Evolutionary conservation across 1,140 invertebrate genomes (phyloP), one percentile per base, ranked within the genome.

Genomic region (Tetranychus cinnabarinus): DNA sequence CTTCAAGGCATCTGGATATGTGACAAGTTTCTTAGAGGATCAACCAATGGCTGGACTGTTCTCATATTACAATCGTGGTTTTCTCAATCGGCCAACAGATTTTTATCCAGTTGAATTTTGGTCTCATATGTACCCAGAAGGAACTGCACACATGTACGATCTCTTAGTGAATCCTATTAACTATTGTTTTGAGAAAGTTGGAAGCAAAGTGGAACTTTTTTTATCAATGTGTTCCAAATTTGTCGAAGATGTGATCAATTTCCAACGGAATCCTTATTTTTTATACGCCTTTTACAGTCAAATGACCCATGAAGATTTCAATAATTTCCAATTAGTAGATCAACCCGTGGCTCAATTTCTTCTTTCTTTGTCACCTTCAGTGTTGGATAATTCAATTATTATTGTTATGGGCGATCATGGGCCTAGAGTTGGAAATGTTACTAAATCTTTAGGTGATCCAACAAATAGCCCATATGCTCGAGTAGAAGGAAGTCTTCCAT

Each of bases 11-110:
- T n/a, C 69, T 72, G 1, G 82, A 82, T 90, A 83, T 69, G 77
- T 80, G 0, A 91, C 88, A 0, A 80, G 80, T 3, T 83, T 83
- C 59, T 81, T 77, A 0, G 88, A 91, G 75, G 88, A 92, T 69
- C 75, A 76, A 10, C 78, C 80, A 0, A 71, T 73, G 36, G 81
- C 88, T 36, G 81, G 81, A 3, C 82, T 83, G 0, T 90, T 90
- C 66, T 88, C 88, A 70, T 89, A 84, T 69, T 69, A 79, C 5
- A 84, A 82, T 68, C 73, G 76, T 48, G 87, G 87, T 1, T 92
- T 90, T 69, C 71, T 77, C 10, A 62, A 76, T 1, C 79, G 79
- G 31, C 86, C 88, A 0, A 85, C 83, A 0, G 84, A 90, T 69
- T 88, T 85, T 67, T 88, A 88, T 66, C 74, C 82, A 42, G 73